Conservation (phyloP, 1,140 invertebrate species). For the Sitodiplosis mosellana region DNA sequence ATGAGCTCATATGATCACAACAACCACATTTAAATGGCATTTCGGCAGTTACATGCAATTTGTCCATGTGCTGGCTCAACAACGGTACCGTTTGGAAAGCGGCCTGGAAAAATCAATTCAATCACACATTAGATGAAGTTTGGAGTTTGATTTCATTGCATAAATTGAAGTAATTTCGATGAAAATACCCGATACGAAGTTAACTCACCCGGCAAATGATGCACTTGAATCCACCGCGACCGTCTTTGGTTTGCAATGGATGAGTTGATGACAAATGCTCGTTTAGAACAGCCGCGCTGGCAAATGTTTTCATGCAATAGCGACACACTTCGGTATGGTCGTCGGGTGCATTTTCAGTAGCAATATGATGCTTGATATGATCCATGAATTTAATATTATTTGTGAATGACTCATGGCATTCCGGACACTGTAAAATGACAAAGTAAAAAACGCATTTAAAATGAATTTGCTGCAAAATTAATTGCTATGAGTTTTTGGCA, state of each 20-base stretch:
- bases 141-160: too few species aligned
- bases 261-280: conserved; percentile 35
- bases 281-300: conserved; percentile 26
- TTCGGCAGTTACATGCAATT: conserved; percentile 52
- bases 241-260: conserved; percentile 36
- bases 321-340: conserved; percentile 26
- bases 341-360: conserved; percentile 20
- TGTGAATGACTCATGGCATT: conserved; percentile 33
- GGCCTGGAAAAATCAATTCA: too few species aligned
- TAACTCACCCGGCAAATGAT: conserved; percentile 45
- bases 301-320: conserved; percentile 34
- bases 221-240: conserved; percentile 34
- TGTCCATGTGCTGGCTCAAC: conserved; percentile 54
- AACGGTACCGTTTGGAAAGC: conserved; percentile 36
- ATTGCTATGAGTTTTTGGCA: too few species aligned
- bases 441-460: conserved; percentile 2
- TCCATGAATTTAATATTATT: conserved; percentile 44
- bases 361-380: conserved; percentile 47
- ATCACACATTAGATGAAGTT: neutral
- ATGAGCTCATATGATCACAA: conserved; percentile 53
- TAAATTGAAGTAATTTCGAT: too few species aligned
- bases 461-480: neutral
- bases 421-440: conserved; percentile 29
- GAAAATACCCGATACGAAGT: too few species aligned
- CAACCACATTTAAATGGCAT: conserved; percentile 60